Base-by-base conservation (phyloP, 2,113 vertebrate genomes). In the Damaliscus lunatus region DNA sequence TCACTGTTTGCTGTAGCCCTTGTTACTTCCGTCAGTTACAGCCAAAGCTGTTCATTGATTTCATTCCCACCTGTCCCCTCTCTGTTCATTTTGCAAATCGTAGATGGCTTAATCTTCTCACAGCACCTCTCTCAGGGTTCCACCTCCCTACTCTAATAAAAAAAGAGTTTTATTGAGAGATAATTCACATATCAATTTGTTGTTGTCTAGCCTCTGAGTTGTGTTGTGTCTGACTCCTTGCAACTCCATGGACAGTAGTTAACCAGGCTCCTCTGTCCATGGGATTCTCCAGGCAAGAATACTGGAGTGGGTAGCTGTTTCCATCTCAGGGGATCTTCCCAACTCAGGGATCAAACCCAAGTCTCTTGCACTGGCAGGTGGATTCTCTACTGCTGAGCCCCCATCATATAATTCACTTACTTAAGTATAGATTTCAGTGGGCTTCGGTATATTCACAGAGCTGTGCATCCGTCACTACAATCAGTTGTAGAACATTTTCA, bases 1-100 rank as follows among this genome's bases (percentile, higher is more conserved):
- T 53, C 11, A 1, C 53, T 3, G 60, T 46, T 33, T 36, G 31
- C 57, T 5, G 12, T 10, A 27, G 33, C 25, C 77, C 31, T 2
- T 3, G 46, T 7, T 12, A 4, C 52, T 27, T 25, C 48, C 80
- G 55, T 7, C 3, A 40, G 27, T 1, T n/a, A 53, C n/a, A 21
- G 64, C 16, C 0, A 13, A 40, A 4, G 7, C 84, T 29, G 57
- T 59, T 60, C 5, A 7, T 15, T 4, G 53, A 5, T 7, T 33
- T 12, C 46, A 2, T 53, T 3, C 10, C 84, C 29, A 1, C 27
- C 5, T 19, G 53, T 11, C 64, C 91, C 33, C 14, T 36, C 59
- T 16, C 52, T 31, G 71, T 11, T 40, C 29, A 1, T 57, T 80
- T 4, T 7, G 52, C 43, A 1, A 36, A 14, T 33, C 0, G 0